Evolutionary conservation across 2,888 invertebrate species (phyloP).

Genomic region (Eilema caniola): DNA sequence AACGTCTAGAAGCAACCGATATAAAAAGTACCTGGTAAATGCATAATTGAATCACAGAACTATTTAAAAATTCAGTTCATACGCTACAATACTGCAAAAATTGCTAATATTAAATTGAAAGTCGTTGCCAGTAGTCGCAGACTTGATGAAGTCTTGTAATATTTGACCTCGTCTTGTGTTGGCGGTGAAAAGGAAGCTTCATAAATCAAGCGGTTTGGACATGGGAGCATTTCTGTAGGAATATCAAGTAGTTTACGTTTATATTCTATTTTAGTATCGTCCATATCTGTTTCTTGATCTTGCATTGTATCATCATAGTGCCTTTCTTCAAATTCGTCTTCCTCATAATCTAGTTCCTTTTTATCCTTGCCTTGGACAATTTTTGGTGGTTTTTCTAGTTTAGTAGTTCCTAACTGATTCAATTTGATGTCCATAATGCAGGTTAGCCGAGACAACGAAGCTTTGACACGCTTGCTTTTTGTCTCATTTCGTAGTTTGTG

Average conservation of each 20-base stretch:
- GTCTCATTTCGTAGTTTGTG: slow-evolving; percentile 92
- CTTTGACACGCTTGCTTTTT: slow-evolving; percentile 89
- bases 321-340: slow-evolving; percentile 70
- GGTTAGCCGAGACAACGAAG: slow-evolving; percentile 89
- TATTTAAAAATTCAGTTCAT: slow-evolving; percentile 52
- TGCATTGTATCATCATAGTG: slow-evolving; percentile 78
- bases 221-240: slow-evolving; percentile 74
- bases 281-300: slow-evolving; percentile 72
- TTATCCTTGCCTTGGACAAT: slow-evolving; percentile 56
- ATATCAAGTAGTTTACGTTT: slow-evolving; percentile 75
- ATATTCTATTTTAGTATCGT: slow-evolving; percentile 71
- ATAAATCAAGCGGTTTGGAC: slow-evolving; percentile 73
- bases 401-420: slow-evolving; percentile 55
- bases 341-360: slow-evolving; percentile 68
- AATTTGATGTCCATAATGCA: slow-evolving; percentile 88
- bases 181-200: slow-evolving; percentile 77
- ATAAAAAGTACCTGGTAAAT: slow-evolving; percentile 30
- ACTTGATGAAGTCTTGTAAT: slow-evolving; percentile 74
- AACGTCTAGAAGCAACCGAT: background rate
- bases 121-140: slow-evolving; percentile 43
- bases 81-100: slow-evolving; percentile 63
- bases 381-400: slow-evolving; percentile 60
- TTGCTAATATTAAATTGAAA: slow-evolving; percentile 50
- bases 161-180: slow-evolving; percentile 82
- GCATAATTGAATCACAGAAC: slow-evolving; percentile 41